Percentiles rank a stretch among this genome's conserved stretches.
phyloP scores from a whole-genome alignment of 2,888 invertebrate species.

The Megalurothrips usitatus region DNA sequence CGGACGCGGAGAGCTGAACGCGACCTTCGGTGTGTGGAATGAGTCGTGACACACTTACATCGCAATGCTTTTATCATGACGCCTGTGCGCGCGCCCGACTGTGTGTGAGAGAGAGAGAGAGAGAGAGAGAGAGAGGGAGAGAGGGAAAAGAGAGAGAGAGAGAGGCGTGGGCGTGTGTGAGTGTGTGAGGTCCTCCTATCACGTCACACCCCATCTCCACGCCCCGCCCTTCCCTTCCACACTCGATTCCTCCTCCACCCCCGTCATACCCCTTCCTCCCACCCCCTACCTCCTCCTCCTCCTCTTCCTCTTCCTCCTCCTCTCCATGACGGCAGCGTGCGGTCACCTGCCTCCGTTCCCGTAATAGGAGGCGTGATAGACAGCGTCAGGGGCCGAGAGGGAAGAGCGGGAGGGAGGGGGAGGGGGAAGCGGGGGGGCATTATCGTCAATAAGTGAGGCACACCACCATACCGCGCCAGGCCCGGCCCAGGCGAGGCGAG shows the following conservation, averaged over 20 bases:
- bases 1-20: too few species aligned
- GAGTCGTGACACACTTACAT: too few species aligned
- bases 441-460: constrained; percentile 22
- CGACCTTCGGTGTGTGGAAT: too few species aligned
- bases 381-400: not conserved
- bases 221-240: too few species aligned
- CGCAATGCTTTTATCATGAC: too few species aligned
- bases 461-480: not conserved
- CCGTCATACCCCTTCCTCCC: not conserved
- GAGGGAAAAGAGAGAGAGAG: too few species aligned
- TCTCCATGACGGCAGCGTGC: not conserved
- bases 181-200: too few species aligned
- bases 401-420: not conserved
- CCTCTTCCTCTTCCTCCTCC: not conserved
- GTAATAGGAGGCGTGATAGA: constrained; percentile 11
- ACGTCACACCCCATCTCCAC: too few species aligned
- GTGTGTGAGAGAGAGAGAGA: too few species aligned
- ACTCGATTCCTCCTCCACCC: not conserved
- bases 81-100: too few species aligned
- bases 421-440: not conserved
- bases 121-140: too few species aligned
- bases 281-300: not conserved
- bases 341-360: constrained; percentile 8
- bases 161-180: too few species aligned
- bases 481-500: not conserved